Percentiles rank a stretch among this genome's conserved stretches.
These are phyloP conservation scores for Drosophila limbata DNA, from an alignment of 2,888 invertebrate genomes.

Conservation along the genomic window DNA sequence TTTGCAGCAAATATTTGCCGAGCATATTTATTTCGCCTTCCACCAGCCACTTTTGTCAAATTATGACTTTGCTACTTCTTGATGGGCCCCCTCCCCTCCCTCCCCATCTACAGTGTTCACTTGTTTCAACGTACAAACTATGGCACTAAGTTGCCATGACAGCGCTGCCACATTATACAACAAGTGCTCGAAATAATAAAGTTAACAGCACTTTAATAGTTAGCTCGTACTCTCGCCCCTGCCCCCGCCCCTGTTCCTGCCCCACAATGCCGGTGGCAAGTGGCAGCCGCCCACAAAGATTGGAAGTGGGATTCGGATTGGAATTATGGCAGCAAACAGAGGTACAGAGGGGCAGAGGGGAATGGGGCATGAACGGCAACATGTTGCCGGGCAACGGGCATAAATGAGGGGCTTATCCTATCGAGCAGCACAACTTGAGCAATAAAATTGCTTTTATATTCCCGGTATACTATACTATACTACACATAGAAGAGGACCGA, in stretches of 20 bases:
- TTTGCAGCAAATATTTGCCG: slow-evolving; percentile 69
- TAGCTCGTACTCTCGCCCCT: slow-evolving; percentile 45
- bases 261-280: slow-evolving; percentile 37
- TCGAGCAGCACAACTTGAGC: slow-evolving; percentile 79
- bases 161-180: slow-evolving; percentile 77
- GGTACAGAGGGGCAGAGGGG: not conserved
- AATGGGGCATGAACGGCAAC: slow-evolving; percentile 55
- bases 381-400: slow-evolving; percentile 73
- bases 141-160: slow-evolving; percentile 75
- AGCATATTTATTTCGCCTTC: slow-evolving; percentile 69
- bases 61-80: slow-evolving; percentile 64
- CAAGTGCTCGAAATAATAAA: slow-evolving; percentile 81
- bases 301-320: slow-evolving; percentile 51
- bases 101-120: slow-evolving; percentile 6
- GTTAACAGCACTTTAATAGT: slow-evolving; percentile 81
- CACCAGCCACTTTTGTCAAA: slow-evolving; percentile 73
- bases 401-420: slow-evolving; percentile 78
- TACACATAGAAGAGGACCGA: not conserved
- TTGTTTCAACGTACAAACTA: slow-evolving; percentile 58
- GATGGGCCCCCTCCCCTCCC: not conserved
- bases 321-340: slow-evolving; percentile 29
- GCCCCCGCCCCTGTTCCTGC: slow-evolving; percentile 3
- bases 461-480: slow-evolving; percentile 20
- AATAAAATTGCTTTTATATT: slow-evolving; percentile 77
- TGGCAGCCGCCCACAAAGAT: slow-evolving; percentile 52